Base-by-base conservation (phyloP, 2,797 vertebrate species). In the Sorex maritimensis region DNA sequence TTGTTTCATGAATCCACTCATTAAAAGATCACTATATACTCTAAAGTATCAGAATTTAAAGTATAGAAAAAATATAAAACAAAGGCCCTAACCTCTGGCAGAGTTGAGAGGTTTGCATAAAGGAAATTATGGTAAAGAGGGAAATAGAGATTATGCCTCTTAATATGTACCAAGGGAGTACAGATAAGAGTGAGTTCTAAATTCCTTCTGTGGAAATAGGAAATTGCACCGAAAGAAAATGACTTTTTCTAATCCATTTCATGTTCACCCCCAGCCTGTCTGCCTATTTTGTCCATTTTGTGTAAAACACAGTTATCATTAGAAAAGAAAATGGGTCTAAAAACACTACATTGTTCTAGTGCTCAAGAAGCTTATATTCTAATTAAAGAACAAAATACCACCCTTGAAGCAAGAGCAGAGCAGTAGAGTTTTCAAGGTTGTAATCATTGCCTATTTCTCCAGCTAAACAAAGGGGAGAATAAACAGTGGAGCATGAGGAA, bases 321-420 rank as follows among this genome's bases (percentile, higher is more conserved):
- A 83, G 88, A 69, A 26, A 46, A 88, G 19, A 61, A 63, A 83
- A 80, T 13, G 11, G 8, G 74, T 63, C 58, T 92, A 91, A 92
- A 94, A 81, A 65, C 67, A 71, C 21, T 78, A 30, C 21, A 78
- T 88, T 95, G 77, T 87, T 93, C n/a, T 24, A 71, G 28, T 74
- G 44, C 13, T 90, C 77, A 72, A 93, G 87, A 94, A 93, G 71
- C 65, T 94, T 92, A 81, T 93, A 90, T 90, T 94, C 91, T 91
- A 96, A 94, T 94, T 91, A 95, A 90, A 90, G 83, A 93, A 94
- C 49, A 96, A 88, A 95, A 93, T 83, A 72, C 52, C 80, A 93
- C 80, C 73, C 65, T 90, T 61, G 69, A 92, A 92, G 86, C n/a
- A 38, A 73, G n/a, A 92, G 38, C 88, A 58, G 69, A 71, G 26